Evolutionary conservation across 1,140 invertebrate genomes (phyloP), one percentile per base, ranked within the genome.

Genomic region (Drosophila novamexicana): DNA sequence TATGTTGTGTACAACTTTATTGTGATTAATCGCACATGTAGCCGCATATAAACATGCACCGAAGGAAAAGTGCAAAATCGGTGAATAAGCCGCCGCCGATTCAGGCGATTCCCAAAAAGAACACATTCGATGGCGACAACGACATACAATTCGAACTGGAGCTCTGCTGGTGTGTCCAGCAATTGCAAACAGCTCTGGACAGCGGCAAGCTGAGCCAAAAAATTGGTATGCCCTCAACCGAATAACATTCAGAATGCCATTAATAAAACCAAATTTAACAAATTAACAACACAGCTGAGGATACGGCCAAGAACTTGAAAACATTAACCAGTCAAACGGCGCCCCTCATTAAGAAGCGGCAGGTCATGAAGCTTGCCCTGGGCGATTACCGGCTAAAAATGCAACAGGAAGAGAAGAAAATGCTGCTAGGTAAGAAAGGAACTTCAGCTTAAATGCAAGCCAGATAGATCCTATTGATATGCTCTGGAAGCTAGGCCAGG

Each of bases 351-450:
- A 94, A 95, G 68, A 96, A 96, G 71, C 93, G 95, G 42, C 96
- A 96, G 88, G 82, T 96, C 57, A 96, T 96, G 96, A 93, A 95
- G 74, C 93, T 94, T 8, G 94, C 94, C 6, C 95, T 96, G 84
- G 96, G 96, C 3, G 95, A 96, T 91, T 96, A 96, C 79, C 93
- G 96, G 77, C 92, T 93, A 9, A 96, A 96, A 92, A 96, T 96
- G 96, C 93, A 93, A n/a, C 93, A 94, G 0, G 95, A 96, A 78
- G 95, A 96, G 72, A 95, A 95, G 68, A 96, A 95, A 92, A 90
- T 93, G 62, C 82, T 81, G 7, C 94, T 94, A 91, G 85, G 92
- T 91, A 85, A 71, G 50, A 22, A 10, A 44, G 10, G 0, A 22
- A 22, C 22, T 29, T 29, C 10, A 12, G 9, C 3, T 10, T 39